Conservation (phyloP, 2,797 vertebrate genomes). For the Pseudochromis fuscus region DNA sequence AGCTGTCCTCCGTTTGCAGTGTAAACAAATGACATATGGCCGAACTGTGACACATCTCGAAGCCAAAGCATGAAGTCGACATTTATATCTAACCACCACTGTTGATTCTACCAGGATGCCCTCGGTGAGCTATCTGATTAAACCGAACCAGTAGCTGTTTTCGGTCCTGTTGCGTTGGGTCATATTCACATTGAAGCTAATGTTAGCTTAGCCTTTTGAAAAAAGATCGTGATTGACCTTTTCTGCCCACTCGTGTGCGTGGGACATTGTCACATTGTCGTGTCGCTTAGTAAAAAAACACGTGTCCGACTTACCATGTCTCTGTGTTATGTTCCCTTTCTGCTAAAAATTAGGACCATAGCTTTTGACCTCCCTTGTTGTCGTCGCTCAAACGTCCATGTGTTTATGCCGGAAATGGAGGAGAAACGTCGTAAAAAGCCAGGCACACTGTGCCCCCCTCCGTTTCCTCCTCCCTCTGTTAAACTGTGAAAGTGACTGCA, state of each 20-base stretch:
- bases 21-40: constrained; percentile 10
- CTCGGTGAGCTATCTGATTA: not conserved
- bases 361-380: constrained; percentile 78
- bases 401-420: constrained; percentile 71
- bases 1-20: too few relatives aligned
- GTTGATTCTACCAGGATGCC: too few relatives aligned
- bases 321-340: constrained; percentile 51
- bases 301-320: constrained; percentile 75
- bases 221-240: not conserved
- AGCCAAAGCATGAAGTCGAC: not conserved
- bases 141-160: not conserved
- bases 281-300: accelerated
- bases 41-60: not conserved
- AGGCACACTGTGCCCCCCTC: not conserved
- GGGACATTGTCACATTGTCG: accelerated
- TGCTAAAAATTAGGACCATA: constrained; percentile 52
- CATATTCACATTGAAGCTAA: constrained; percentile 48
- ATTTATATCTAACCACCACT: too few relatives aligned
- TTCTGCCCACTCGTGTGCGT: accelerated
- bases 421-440: constrained; percentile 51
- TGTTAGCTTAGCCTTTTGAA: constrained; percentile 58
- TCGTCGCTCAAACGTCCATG: constrained; percentile 13
- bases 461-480: not conserved
- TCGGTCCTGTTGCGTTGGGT: not conserved
- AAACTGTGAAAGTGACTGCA: not conserved